These are phyloP conservation scores for Cryptus armator DNA, from an alignment of 2,888 invertebrate species.

Conservation along the genomic window DNA sequence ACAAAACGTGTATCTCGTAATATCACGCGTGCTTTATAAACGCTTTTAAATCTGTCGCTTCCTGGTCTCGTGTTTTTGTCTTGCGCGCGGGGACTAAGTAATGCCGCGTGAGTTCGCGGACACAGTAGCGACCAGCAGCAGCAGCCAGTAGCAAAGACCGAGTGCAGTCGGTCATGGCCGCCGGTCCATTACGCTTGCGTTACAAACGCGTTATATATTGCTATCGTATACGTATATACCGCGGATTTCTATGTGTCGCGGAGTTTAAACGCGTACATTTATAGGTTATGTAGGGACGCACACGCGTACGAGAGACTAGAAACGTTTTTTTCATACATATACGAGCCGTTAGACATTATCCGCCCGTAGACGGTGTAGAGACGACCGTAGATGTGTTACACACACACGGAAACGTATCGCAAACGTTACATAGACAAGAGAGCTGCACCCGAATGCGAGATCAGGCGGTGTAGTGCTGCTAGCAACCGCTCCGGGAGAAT, in stretches of 20 bases:
- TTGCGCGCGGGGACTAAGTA: constrained; percentile 22
- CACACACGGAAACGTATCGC: not conserved
- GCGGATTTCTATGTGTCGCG: not conserved
- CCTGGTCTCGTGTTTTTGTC: constrained; percentile 36
- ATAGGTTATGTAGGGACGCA: constrained; percentile 5
- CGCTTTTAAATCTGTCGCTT: constrained; percentile 40
- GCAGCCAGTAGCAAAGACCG: constrained; percentile 7
- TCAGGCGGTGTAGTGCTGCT: not conserved
- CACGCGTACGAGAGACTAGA: not conserved
- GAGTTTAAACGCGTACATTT: not conserved
- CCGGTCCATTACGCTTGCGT: constrained; percentile 68
- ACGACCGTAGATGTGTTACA: not conserved
- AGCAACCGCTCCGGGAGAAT: constrained; percentile 39
- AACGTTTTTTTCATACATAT: constrained; percentile 12
- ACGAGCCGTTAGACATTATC: not conserved
- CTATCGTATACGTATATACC: not conserved
- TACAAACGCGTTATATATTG: constrained; percentile 7
- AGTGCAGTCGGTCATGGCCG: constrained; percentile 76
- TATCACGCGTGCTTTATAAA: constrained; percentile 14
- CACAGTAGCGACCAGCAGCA: not conserved
- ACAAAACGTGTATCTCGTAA: not conserved
- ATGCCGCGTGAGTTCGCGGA: constrained; percentile 2
- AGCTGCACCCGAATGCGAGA: constrained; percentile 36
- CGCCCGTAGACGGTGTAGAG: not conserved
- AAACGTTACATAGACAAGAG: constrained; percentile 17